These are phyloP conservation scores for Anthonomus grandis DNA, from an alignment of 1,140 invertebrate genomes.

Conservation along the genomic window DNA sequence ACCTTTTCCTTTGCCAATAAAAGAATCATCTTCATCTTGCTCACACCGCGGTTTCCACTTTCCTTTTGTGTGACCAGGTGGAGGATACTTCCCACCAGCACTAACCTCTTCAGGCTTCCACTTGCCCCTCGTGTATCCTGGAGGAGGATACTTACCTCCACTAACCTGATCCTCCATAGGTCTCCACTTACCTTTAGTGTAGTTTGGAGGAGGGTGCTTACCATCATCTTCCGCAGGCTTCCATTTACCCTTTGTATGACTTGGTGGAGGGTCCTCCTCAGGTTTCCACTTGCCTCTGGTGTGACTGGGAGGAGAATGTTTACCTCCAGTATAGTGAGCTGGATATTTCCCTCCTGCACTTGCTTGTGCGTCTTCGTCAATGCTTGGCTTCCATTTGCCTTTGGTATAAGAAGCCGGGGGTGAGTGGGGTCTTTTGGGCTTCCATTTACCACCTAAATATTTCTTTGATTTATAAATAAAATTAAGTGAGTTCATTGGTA, in stretches of 20 bases:
- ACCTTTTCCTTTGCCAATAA: slow-evolving; percentile 58
- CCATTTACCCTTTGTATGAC: slow-evolving; percentile 74
- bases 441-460: slow-evolving; percentile 33
- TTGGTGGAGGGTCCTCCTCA: slow-evolving; percentile 44
- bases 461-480: not conserved
- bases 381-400: slow-evolving; percentile 62
- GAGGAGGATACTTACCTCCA: no score
- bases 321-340: no score
- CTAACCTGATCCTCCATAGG: slow-evolving; percentile 9
- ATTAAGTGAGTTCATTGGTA: not conserved
- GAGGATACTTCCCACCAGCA: slow-evolving; percentile 16
- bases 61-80: slow-evolving; percentile 36
- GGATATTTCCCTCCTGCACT: no score
- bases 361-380: no score
- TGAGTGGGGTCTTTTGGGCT: slow-evolving; percentile 32
- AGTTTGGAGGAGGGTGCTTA: slow-evolving; percentile 21
- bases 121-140: slow-evolving; percentile 11
- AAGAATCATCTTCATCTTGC: slow-evolving; percentile 45
- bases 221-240: slow-evolving; percentile 35
- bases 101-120: slow-evolving; percentile 13
- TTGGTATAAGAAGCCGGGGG: slow-evolving; percentile 61
- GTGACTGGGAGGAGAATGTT: slow-evolving; percentile 45
- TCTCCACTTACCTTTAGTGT: slow-evolving; percentile 73
- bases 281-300: slow-evolving; percentile 38
- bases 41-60: slow-evolving; percentile 25